Evolutionary conservation across 2,797 vertebrate genomes (phyloP).

Genomic region (Lateolabrax maculatus): DNA sequence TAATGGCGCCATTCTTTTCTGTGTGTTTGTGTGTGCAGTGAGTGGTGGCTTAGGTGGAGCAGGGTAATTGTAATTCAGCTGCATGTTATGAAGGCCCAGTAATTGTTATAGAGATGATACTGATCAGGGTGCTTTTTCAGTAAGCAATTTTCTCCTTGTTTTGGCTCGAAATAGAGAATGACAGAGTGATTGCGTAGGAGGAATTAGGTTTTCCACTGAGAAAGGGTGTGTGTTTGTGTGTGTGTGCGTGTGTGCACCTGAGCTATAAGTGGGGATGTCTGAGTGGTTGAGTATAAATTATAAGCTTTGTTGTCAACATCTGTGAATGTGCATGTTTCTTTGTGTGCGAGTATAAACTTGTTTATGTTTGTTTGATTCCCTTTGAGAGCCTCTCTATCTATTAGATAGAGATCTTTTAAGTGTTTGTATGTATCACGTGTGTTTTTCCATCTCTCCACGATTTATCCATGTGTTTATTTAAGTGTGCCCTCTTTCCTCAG

Average conservation of each 20-base stretch:
- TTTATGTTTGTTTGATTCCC: background rate
- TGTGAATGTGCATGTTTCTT: slow-evolving; percentile 12
- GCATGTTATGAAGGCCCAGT: slow-evolving; percentile 62
- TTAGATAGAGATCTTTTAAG: too few species aligned
- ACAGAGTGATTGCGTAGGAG: slow-evolving; percentile 18
- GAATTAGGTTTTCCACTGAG: slow-evolving; percentile 19
- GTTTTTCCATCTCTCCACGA: background rate
- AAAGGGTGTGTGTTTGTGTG: slow-evolving; percentile 13
- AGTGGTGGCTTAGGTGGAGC: slow-evolving; percentile 22
- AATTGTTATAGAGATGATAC: slow-evolving; percentile 73
- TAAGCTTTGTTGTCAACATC: slow-evolving; percentile 21
- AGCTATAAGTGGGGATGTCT: slow-evolving; percentile 25
- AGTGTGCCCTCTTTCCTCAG: slow-evolving; percentile 52
- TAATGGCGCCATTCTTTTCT: slow-evolving; percentile 51
- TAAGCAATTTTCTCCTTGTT: slow-evolving; percentile 71
- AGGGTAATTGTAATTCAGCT: slow-evolving; percentile 62
- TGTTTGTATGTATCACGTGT: background rate
- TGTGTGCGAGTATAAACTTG: background rate
- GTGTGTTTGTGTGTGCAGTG: slow-evolving; percentile 9
- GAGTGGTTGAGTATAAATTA: slow-evolving; percentile 32
- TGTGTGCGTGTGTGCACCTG: slow-evolving; percentile 29
- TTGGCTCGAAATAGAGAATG: slow-evolving; percentile 52
- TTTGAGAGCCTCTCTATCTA: background rate
- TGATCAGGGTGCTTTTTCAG: slow-evolving; percentile 70
- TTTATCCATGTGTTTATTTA: slow-evolving; percentile 10